Evolutionary conservation across 1,140 invertebrate species (phyloP).

Genomic region (Drosophila sucinea): DNA sequence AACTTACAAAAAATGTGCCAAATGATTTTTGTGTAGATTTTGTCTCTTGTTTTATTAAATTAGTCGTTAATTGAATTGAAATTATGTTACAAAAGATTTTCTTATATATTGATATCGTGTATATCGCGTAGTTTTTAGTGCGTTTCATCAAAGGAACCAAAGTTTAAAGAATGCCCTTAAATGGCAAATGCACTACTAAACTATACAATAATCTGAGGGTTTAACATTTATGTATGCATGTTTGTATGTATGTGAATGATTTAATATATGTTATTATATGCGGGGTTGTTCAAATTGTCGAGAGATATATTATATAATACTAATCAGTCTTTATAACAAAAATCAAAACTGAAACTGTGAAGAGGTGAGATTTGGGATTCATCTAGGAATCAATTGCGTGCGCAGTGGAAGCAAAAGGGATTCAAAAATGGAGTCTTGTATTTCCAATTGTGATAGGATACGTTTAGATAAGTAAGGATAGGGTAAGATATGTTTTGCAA

Average conservation of each 20-base stretch:
- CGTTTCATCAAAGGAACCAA: conserved; percentile 73
- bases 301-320: conserved; percentile 58
- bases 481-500: conserved; percentile 25
- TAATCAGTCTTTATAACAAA: conserved; percentile 78
- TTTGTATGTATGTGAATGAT: background rate
- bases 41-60: conserved; percentile 38
- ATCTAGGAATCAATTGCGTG: conserved; percentile 29
- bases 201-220: conserved; percentile 27
- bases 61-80: conserved; percentile 62
- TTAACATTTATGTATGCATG: conserved; percentile 12
- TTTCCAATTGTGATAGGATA: conserved; percentile 4
- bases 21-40: conserved; percentile 25
- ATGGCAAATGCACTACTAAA: conserved; percentile 46
- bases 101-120: conserved; percentile 52
- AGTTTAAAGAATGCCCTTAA: conserved; percentile 39
- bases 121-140: conserved; percentile 56
- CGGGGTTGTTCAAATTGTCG: conserved; percentile 16
- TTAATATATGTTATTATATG: conserved; percentile 16
- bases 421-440: conserved; percentile 5
- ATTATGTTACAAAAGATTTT: conserved; percentile 76
- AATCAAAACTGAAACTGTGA: conserved; percentile 49
- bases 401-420: conserved; percentile 47
- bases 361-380: conserved; percentile 22
- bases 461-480: background rate
- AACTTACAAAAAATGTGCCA: conserved; percentile 45